These are phyloP conservation scores for Larimichthys crocea DNA, from an alignment of 2,113 vertebrate genomes.

Conservation along the genomic window DNA sequence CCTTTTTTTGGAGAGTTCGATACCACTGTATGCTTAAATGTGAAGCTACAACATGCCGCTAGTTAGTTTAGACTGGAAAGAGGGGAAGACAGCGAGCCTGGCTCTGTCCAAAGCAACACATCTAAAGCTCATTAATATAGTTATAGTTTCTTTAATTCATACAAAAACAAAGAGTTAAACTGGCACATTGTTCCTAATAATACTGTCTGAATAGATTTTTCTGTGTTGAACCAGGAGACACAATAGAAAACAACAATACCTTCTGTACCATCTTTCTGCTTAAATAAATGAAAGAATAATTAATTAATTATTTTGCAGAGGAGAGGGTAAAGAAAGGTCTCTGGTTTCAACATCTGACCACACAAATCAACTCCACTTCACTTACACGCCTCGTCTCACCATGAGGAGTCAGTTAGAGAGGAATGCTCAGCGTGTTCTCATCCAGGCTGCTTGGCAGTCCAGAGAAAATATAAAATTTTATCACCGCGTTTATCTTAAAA, in stretches of 20 bases:
- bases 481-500: neutral
- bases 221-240: no score
- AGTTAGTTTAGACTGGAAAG: neutral
- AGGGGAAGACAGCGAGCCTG: no score
- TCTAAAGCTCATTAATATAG: neutral
- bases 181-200: no score
- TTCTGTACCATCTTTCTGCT: neutral
- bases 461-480: neutral
- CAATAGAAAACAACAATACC: neutral
- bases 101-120: no score
- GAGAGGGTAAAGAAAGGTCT: neutral
- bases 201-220: neutral
- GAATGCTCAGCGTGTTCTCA: neutral
- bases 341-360: neutral
- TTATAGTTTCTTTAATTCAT: no score
- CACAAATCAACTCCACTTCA: neutral
- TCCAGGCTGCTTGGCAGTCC: neutral
- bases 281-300: neutral
- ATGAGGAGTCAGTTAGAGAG: neutral
- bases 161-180: no score
- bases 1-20: neutral
- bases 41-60: neutral
- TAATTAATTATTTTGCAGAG: no score
- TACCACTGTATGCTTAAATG: neutral
- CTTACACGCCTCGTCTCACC: neutral